Conservation (phyloP, 2,113 vertebrate genomes). For the Galemys pyrenaicus region DNA sequence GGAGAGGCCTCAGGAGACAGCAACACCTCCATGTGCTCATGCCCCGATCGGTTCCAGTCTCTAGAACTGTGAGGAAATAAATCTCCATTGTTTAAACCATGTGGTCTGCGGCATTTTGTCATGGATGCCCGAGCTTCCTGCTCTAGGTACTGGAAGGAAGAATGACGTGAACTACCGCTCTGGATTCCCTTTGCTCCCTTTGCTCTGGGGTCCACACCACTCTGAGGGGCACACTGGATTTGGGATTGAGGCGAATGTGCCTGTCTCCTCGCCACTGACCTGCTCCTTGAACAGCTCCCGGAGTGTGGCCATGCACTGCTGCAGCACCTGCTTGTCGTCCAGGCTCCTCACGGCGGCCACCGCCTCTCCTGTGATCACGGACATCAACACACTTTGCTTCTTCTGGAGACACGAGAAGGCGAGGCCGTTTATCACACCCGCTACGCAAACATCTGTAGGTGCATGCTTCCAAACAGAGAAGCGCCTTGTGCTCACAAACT, state of each 20-base stretch:
- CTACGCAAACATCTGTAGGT: neutral
- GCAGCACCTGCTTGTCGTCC: conserved; percentile 92
- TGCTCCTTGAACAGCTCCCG: conserved; percentile 95
- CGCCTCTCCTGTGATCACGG: conserved; percentile 94
- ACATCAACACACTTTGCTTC: conserved; percentile 95
- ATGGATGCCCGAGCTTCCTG: accelerated
- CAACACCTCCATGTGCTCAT: neutral
- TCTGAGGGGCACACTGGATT: neutral
- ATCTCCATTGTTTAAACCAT: neutral
- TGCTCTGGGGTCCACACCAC: accelerated
- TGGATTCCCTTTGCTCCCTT: too few relatives aligned
- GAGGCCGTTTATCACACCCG: neutral
- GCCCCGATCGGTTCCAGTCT: neutral
- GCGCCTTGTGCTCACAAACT: neutral
- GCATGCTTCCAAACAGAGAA: neutral
- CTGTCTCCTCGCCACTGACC: conserved; percentile 82
- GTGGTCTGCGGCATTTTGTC: neutral
- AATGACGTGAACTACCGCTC: accelerated
- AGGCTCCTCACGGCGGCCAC: conserved; percentile 88
- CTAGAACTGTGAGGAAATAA: neutral
- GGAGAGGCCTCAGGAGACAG: neutral
- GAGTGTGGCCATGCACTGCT: conserved; percentile 92
- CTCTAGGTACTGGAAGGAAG: neutral
- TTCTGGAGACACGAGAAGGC: conserved; percentile 82
- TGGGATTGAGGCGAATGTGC: neutral